A percentile compares a stretch with the other conserved stretches of the same genome.
These are phyloP conservation scores for Alaudala cheleensis DNA, from an alignment of 2,113 vertebrate genomes.

Conservation along the genomic window DNA sequence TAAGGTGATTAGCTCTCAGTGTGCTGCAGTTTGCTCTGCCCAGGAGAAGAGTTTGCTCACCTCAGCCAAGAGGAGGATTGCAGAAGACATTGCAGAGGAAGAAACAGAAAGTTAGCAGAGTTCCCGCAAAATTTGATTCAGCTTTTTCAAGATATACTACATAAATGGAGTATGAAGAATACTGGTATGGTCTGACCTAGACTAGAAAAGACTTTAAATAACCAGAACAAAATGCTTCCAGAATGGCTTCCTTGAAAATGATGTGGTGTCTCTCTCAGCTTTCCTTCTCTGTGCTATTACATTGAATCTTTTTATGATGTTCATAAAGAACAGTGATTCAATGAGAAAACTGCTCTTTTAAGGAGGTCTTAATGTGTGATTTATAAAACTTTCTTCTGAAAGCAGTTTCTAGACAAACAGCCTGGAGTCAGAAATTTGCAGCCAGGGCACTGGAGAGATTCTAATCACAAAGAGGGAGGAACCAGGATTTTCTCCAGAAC, in stretches of 20 bases:
- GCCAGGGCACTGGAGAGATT: not conserved
- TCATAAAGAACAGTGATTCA: not conserved
- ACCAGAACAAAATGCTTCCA: not conserved
- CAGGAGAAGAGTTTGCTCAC: not conserved
- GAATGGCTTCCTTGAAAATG: not conserved
- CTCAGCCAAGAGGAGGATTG: not conserved
- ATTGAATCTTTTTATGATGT: not conserved
- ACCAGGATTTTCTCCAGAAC: not conserved
- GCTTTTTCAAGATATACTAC: not conserved
- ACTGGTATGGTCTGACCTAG: not conserved
- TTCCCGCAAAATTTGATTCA: not conserved
- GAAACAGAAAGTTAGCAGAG: not conserved
- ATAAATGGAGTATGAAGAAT: not conserved
- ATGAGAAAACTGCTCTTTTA: not conserved
- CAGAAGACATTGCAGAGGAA: not conserved
- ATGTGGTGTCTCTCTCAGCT: not conserved
- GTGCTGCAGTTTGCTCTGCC: slow-evolving; percentile 29
- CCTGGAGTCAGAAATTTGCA: not conserved
- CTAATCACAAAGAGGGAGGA: not conserved
- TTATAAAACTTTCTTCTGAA: not conserved
- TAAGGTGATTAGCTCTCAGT: slow-evolving; percentile 45
- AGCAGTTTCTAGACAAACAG: not conserved
- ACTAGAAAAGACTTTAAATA: not conserved
- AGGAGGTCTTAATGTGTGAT: not conserved
- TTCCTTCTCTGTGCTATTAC: not conserved